Evolutionary conservation across 2,113 vertebrate species (phyloP).

Genomic region (Alethe castanea): DNA sequence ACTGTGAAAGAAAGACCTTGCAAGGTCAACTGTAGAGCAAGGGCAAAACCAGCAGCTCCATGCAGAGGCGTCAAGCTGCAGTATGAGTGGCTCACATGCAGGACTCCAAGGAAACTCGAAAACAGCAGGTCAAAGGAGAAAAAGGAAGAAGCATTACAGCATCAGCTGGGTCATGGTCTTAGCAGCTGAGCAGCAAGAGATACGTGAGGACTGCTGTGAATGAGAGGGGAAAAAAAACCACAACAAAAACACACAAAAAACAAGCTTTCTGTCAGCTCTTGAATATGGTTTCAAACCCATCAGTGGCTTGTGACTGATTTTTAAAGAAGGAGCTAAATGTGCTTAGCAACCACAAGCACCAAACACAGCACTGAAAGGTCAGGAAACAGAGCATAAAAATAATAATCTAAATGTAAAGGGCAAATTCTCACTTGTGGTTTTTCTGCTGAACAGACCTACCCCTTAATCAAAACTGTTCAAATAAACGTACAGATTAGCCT

Average conservation of each 20-base stretch:
- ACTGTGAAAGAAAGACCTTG: conserved; percentile 1
- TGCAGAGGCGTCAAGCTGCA: neutral
- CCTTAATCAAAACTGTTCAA: conserved; percentile 21
- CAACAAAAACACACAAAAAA: neutral
- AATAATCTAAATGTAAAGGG: conserved; percentile 52
- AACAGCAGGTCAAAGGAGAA: conserved; percentile 34
- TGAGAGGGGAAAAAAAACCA: rapidly evolving
- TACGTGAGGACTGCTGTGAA: neutral
- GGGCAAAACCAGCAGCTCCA: neutral
- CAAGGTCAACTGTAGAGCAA: conserved; percentile 43
- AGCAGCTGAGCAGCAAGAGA: conserved; percentile 13
- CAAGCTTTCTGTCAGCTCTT: neutral
- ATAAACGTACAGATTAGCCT: neutral
- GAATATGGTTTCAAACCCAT: neutral
- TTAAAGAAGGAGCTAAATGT: conserved; percentile 15
- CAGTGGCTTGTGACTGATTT: neutral
- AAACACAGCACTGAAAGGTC: conserved; percentile 43
- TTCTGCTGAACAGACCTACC: neutral
- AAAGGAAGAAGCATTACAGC: conserved; percentile 21
- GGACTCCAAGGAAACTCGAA: conserved; percentile 28
- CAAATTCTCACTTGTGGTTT: conserved; percentile 36
- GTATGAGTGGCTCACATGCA: neutral
- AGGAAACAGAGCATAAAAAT: conserved; percentile 51
- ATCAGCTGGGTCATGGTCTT: conserved; percentile 6
- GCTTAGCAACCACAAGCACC: conserved; percentile 37